Conservation (phyloP, 1,140 invertebrate genomes). For the Temnothorax curvispinosus region DNA sequence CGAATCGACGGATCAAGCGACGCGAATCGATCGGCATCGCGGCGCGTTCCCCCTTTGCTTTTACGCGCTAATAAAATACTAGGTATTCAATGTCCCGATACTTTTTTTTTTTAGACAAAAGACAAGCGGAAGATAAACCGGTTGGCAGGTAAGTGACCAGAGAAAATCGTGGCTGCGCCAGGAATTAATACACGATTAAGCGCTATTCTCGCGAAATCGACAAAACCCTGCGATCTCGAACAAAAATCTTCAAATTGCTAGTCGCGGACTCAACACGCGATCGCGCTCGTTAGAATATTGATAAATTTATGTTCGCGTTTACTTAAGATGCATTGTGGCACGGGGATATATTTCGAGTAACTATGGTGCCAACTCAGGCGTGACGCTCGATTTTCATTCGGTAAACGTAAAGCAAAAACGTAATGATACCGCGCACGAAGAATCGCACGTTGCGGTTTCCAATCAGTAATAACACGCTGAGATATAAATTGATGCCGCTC, state of each 20-base stretch:
- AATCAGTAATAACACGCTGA: slow-evolving; percentile 49
- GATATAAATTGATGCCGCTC: slow-evolving; percentile 23
- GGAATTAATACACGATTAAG: slow-evolving; percentile 37
- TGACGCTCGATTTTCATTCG: slow-evolving; percentile 25
- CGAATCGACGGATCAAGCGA: slow-evolving; percentile 37
- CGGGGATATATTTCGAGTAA: slow-evolving; percentile 10
- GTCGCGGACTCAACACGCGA: neutral
- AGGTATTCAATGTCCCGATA: slow-evolving; percentile 20
- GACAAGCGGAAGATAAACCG: slow-evolving; percentile 39
- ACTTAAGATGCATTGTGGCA: neutral
- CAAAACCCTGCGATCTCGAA: neutral
- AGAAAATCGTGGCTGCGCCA: slow-evolving; percentile 22
- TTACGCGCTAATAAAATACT: slow-evolving; percentile 50
- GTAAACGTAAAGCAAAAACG: slow-evolving; percentile 52
- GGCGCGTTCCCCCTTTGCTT: slow-evolving; percentile 28
- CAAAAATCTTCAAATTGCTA: neutral
- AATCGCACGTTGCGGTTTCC: slow-evolving; percentile 52
- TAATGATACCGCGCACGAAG: slow-evolving; percentile 52
- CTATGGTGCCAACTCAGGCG: slow-evolving; percentile 4
- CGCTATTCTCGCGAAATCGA: neutral
- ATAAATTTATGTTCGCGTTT: slow-evolving; percentile 28
- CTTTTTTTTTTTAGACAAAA: slow-evolving; percentile 24
- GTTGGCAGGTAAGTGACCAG: slow-evolving; percentile 47
- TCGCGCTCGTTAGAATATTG: slow-evolving; percentile 22
- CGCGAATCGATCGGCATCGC: slow-evolving; percentile 52